Evolutionary conservation across 1,140 invertebrate genomes (phyloP), one percentile per base, ranked within the genome.

Genomic region (Sarcophaga bullata): DNA sequence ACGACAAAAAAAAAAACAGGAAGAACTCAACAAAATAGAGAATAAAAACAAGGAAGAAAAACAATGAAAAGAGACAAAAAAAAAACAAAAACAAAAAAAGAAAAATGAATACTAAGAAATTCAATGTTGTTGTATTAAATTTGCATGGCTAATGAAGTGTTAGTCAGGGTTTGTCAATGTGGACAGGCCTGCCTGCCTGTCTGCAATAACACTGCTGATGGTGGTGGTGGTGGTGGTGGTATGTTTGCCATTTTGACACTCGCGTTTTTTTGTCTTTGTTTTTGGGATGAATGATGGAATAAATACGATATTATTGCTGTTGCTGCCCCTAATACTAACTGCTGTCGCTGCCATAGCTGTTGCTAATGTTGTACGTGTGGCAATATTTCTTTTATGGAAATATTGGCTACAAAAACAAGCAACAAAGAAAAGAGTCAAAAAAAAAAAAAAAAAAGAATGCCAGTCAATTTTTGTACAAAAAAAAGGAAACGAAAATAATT

Each of bases 111-210:
- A 4, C 6, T 58, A 6, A n/a, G 11, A 13, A 54, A 58, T n/a
- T 46, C 73, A 11, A 25, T 72, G 62, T 75, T 37, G 15, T 76
- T 76, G 75, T 78, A 78, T 78, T 50, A 78, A 49, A 78, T 78
- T 78, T 78, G 75, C 75, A 78, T 78, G 75, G 75, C 75, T 78
- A 78, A 78, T 78, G 75, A 78, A 78, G 75, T 78, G 75, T 50
- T 78, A 78, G 75, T 78, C 48, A 58, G 11, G 13, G 54, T 58
- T 68, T 68, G 62, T 17, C 54, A 68, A 68, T 19, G 75, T 50
- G 19, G 48, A 48, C 49, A 37, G 4, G 25, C 25, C 25, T 37
- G 25, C 25, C 25, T 37, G 25, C 25, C 25, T 37, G 25, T 37
- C 25, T 37, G 25, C 25, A 1, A 37, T 37, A 37, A 1, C 25